These are phyloP conservation scores for Platichthys stellatus DNA, from an alignment of 2,113 vertebrate species.

Conservation along the genomic window DNA sequence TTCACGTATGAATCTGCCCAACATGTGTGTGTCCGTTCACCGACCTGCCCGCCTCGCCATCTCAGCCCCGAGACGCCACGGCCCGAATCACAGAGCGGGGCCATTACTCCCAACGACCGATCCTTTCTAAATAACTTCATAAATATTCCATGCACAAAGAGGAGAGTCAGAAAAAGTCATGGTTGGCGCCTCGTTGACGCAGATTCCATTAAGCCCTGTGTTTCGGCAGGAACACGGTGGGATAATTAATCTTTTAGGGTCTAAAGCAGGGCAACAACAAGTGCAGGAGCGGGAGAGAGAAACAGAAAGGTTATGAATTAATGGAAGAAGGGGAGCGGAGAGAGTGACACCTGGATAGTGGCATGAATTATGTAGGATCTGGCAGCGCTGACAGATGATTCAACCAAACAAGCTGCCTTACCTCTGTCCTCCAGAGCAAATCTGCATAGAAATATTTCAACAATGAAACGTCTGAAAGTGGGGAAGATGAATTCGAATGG, in stretches of 20 bases:
- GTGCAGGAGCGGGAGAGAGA: constrained; percentile 20
- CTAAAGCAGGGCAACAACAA: constrained; percentile 28
- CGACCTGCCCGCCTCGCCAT: constrained; percentile 43
- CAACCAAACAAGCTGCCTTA: constrained; percentile 31
- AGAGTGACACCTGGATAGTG: constrained; percentile 58
- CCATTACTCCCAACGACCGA: constrained; percentile 62
- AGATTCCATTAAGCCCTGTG: constrained; percentile 73
- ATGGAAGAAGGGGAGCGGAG: constrained; percentile 30
- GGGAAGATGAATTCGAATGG: neutral
- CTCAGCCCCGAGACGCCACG: constrained; percentile 43
- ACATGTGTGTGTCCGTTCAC: neutral
- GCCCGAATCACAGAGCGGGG: constrained; percentile 68
- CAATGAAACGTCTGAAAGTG: constrained; percentile 4
- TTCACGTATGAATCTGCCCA: neutral
- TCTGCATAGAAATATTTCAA: constrained; percentile 41
- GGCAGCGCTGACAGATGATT: constrained; percentile 32
- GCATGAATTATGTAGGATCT: constrained; percentile 64
- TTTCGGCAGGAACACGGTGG: constrained; percentile 57
- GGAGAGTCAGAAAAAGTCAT: constrained; percentile 8
- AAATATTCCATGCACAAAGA: constrained; percentile 76
- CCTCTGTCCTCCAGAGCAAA: neutral
- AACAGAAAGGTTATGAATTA: constrained; percentile 45
- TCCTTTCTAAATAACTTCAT: constrained; percentile 72
- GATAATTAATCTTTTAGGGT: constrained; percentile 79
- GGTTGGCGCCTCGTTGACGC: constrained; percentile 48